These are phyloP conservation scores for Sparus aurata DNA, from an alignment of 2,797 vertebrate species.

Conservation along the genomic window DNA sequence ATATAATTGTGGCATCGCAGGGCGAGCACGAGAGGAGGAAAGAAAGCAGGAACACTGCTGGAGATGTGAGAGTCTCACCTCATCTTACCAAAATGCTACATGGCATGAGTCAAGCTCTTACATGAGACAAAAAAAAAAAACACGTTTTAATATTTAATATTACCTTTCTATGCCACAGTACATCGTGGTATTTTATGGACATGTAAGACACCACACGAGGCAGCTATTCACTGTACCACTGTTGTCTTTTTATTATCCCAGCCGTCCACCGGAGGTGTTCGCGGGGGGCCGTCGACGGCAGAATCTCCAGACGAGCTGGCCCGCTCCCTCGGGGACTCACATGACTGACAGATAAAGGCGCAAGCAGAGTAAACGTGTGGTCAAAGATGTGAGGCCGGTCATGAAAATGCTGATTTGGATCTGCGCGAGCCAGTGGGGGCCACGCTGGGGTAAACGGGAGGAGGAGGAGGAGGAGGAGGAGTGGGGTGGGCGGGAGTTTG, in stretches of 20 bases:
- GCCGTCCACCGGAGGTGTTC: slow-evolving; percentile 40
- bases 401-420: slow-evolving; percentile 79
- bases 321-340: slow-evolving; percentile 57
- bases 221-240: slow-evolving; percentile 31
- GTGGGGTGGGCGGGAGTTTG: slow-evolving; percentile 20
- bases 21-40: slow-evolving; percentile 64
- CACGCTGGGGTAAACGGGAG: slow-evolving; percentile 38
- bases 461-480: slow-evolving; percentile 14
- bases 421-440: slow-evolving; percentile 58
- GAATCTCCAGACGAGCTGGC: slow-evolving; percentile 52
- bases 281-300: slow-evolving; percentile 41
- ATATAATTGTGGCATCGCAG: slow-evolving; percentile 79
- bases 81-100: slow-evolving; percentile 55
- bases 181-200: slow-evolving; percentile 15
- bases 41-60: slow-evolving; percentile 37
- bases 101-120: slow-evolving; percentile 46
- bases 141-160: slow-evolving; percentile 45
- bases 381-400: slow-evolving; percentile 73
- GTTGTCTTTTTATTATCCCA: slow-evolving; percentile 56
- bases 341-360: slow-evolving; percentile 77
- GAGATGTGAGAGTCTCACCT: slow-evolving; percentile 47
- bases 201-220: slow-evolving; percentile 15
- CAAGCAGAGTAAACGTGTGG: slow-evolving; percentile 66
- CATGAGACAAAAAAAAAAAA: slow-evolving; percentile 11
- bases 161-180: not conserved